These are phyloP conservation scores for Rhynchotus rufescens DNA, from an alignment of 2,797 vertebrate genomes.

Conservation along the genomic window DNA sequence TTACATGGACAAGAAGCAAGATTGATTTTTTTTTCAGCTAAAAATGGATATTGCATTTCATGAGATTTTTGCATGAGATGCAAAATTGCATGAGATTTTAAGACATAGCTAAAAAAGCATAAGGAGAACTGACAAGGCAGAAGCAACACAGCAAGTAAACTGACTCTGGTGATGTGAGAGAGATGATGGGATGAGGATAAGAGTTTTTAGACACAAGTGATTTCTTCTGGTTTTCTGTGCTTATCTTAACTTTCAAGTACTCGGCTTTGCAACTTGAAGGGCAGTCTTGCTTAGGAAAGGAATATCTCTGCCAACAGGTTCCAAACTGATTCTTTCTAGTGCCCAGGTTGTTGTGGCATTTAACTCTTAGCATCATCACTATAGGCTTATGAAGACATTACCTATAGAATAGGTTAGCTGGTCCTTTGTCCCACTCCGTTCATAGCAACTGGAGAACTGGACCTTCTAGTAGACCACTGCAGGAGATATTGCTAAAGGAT, in stretches of 20 bases:
- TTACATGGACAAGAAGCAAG: not conserved
- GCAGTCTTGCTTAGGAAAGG: not conserved
- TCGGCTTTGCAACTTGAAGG: not conserved
- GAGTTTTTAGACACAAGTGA: not conserved
- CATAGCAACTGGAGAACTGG: not conserved
- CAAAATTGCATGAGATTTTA: not conserved
- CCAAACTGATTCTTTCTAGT: not conserved
- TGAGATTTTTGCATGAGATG: no score
- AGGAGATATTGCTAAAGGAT: not conserved
- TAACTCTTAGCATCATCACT: not conserved
- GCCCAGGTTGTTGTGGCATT: not conserved
- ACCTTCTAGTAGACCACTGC: not conserved
- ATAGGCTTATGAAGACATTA: not conserved
- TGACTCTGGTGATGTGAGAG: not conserved
- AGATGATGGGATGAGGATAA: not conserved
- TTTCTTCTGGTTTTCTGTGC: not conserved
- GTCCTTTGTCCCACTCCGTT: not conserved
- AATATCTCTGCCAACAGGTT: not conserved
- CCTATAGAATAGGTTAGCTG: not conserved
- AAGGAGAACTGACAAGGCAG: not conserved
- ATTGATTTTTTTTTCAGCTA: not conserved
- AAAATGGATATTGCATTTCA: not conserved
- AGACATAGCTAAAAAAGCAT: not conserved
- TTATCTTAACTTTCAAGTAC: not conserved
- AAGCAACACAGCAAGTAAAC: not conserved